phyloP scores from a whole-genome alignment of 2,888 invertebrate genomes.

The Hymenopus coronatus region DNA sequence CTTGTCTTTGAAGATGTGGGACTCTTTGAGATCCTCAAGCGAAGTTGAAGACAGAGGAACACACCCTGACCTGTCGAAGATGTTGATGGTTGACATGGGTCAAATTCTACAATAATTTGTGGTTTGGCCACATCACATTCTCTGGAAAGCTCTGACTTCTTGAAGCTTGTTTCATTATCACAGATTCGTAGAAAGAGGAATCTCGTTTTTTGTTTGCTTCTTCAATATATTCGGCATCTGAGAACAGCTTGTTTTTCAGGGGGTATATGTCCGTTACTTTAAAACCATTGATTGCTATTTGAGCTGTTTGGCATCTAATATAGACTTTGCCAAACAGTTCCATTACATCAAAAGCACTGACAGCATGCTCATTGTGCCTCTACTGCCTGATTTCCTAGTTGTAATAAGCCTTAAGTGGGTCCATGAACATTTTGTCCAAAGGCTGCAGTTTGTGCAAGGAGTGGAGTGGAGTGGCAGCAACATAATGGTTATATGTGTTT shows the following conservation, averaged over 20 bases:
- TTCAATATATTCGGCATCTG: neutral
- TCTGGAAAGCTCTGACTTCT: neutral
- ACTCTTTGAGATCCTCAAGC: neutral
- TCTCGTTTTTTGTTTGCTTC: neutral
- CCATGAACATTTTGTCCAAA: too few relatives aligned
- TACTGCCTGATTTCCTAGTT: too few relatives aligned
- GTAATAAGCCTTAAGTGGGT: too few relatives aligned
- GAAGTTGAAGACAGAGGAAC: neutral
- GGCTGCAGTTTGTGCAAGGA: too few relatives aligned
- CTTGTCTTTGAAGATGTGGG: slow-evolving; percentile 13
- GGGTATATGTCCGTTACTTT: neutral
- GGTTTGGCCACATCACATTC: neutral
- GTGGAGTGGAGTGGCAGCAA: too few relatives aligned
- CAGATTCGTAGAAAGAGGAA: neutral
- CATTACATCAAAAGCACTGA: too few relatives aligned
- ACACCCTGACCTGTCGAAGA: neutral
- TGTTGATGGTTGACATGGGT: neutral
- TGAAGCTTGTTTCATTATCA: neutral
- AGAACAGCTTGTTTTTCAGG: neutral
- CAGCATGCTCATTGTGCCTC: too few relatives aligned
- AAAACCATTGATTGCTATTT: neutral
- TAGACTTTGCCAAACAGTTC: too few relatives aligned
- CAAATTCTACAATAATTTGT: neutral
- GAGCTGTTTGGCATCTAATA: too few relatives aligned
- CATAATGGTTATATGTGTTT: too few relatives aligned